phyloP scores from a whole-genome alignment of 2,888 invertebrate species.

The Eupithecia centaureata region DNA sequence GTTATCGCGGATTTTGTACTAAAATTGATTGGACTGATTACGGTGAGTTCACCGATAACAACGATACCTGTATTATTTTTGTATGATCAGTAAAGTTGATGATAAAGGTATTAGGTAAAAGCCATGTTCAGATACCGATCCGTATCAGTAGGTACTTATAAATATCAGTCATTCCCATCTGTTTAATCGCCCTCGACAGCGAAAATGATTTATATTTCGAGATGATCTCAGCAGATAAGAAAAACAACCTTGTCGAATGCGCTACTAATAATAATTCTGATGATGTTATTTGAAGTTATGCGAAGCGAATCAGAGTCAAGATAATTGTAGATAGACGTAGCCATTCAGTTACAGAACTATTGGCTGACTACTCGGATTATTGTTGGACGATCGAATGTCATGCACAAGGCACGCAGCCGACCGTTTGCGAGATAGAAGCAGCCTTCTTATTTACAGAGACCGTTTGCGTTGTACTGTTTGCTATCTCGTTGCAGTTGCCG shows the following conservation, averaged over 20 bases:
- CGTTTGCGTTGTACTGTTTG: slow-evolving; percentile 69
- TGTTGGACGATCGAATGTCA: slow-evolving; percentile 37
- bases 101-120: slow-evolving; percentile 62
- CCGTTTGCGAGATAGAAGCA: slow-evolving; percentile 54
- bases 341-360: slow-evolving; percentile 12
- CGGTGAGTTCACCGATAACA: slow-evolving; percentile 57
- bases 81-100: slow-evolving; percentile 62
- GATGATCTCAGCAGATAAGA: slow-evolving; percentile 44
- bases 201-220: slow-evolving; percentile 50
- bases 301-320: slow-evolving; percentile 19
- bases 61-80: slow-evolving; percentile 60
- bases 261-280: slow-evolving; percentile 30
- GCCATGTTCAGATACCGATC: slow-evolving; percentile 51
- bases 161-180: slow-evolving; percentile 52
- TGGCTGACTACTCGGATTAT: slow-evolving; percentile 34
- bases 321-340: slow-evolving; percentile 21
- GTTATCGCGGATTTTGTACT: slow-evolving; percentile 68
- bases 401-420: slow-evolving; percentile 37
- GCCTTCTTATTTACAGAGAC: slow-evolving; percentile 67
- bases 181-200: slow-evolving; percentile 52
- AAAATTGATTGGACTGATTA: slow-evolving; percentile 75
- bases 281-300: slow-evolving; percentile 21
- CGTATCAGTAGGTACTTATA: slow-evolving; percentile 40
- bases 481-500: slow-evolving; percentile 58
- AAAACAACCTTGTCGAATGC: slow-evolving; percentile 33